phyloP scores from a whole-genome alignment of 1,140 invertebrate species.

The Apolygus lucorum region DNA sequence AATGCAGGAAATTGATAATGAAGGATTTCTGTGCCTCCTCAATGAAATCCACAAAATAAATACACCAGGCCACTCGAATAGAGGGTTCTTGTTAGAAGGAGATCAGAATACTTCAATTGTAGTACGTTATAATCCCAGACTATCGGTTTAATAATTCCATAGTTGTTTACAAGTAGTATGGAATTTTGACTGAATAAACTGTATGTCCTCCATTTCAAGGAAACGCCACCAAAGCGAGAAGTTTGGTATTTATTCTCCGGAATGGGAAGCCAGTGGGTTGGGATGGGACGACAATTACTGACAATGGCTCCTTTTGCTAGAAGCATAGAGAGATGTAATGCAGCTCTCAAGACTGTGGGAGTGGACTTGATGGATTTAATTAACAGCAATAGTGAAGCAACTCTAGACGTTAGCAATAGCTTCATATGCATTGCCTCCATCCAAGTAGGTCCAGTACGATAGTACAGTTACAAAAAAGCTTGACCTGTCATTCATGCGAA shows the following conservation, averaged over 20 bases:
- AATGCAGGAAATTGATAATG: slow-evolving; percentile 54
- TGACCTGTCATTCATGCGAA: too few species aligned
- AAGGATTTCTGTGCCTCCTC: slow-evolving; percentile 66
- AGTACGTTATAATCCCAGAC: too few species aligned
- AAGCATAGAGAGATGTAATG: slow-evolving; percentile 63
- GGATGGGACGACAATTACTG: slow-evolving; percentile 81
- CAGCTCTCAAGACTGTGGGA: slow-evolving; percentile 61
- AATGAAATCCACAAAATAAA: slow-evolving; percentile 61
- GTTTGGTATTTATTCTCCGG: slow-evolving; percentile 92
- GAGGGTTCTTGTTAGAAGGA: slow-evolving; percentile 59
- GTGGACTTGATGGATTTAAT: slow-evolving; percentile 75
- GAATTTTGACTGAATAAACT: too few species aligned
- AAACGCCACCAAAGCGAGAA: neutral
- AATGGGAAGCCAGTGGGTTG: slow-evolving; percentile 93
- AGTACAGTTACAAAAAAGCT: too few species aligned
- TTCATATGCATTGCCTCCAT: slow-evolving; percentile 91
- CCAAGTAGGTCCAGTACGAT: slow-evolving; percentile 52
- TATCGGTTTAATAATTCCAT: too few species aligned
- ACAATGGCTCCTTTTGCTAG: slow-evolving; percentile 65
- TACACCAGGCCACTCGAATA: slow-evolving; percentile 58
- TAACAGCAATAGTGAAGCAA: slow-evolving; percentile 60
- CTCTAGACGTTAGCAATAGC: slow-evolving; percentile 74
- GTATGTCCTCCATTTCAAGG: too few species aligned
- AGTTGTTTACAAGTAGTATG: too few species aligned
- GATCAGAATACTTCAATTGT: too few species aligned